Conservation (phyloP, 1,140 invertebrate species). For the Drosophila setifemur region DNA sequence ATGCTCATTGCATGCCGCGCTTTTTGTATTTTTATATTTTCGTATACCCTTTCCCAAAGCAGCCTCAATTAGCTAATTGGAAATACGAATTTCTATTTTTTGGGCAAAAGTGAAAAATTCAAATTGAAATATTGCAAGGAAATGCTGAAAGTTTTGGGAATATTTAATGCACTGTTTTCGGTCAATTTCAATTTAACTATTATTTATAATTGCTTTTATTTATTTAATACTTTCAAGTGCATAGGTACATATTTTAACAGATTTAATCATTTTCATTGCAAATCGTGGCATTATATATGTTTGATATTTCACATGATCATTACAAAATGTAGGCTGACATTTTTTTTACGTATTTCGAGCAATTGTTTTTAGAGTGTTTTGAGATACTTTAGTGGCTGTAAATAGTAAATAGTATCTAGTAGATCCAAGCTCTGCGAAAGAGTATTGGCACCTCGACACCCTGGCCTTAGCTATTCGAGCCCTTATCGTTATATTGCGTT, state of each 20-base stretch:
- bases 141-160: too few relatives aligned
- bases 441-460: slow-evolving; percentile 9
- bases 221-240: too few relatives aligned
- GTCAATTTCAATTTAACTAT: too few relatives aligned
- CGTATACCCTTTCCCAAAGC: slow-evolving; percentile 7
- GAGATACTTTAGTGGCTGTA: neutral
- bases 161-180: too few relatives aligned
- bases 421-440: too few relatives aligned
- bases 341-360: neutral
- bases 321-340: too few relatives aligned
- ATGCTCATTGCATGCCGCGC: slow-evolving; percentile 36
- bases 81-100: neutral
- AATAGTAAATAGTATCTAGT: neutral
- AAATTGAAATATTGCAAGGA: too few relatives aligned
- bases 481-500: slow-evolving; percentile 21
- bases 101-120: neutral
- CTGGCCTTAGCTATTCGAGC: neutral
- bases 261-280: too few relatives aligned
- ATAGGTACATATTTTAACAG: too few relatives aligned
- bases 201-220: too few relatives aligned
- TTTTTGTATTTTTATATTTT: slow-evolving; percentile 12
- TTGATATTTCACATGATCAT: too few relatives aligned
- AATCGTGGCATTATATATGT: too few relatives aligned
- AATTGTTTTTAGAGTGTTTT: neutral
- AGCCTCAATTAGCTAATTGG: slow-evolving; percentile 20